Conservation (phyloP, 2,888 invertebrate species). For the Nomada lathburiana region DNA sequence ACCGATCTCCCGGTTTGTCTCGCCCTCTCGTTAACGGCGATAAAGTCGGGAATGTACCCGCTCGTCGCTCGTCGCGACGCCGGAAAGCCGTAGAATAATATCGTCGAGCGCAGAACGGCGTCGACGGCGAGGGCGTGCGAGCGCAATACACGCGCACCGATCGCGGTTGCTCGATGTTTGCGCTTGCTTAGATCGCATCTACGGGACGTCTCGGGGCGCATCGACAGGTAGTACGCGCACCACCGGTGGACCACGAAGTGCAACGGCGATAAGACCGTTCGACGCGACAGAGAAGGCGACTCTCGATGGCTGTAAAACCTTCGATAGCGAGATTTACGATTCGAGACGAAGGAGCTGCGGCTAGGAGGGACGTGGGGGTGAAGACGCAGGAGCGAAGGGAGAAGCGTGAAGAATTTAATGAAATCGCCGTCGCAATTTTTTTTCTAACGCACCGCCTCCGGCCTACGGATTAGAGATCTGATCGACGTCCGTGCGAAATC, state of each 20-base stretch:
- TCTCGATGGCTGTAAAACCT: conserved; percentile 76
- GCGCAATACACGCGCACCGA: neutral
- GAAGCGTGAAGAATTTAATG: conserved; percentile 74
- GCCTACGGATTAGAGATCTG: conserved; percentile 69
- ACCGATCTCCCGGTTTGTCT: neutral
- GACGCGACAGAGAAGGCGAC: conserved; percentile 73
- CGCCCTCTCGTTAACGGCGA: neutral
- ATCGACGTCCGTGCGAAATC: conserved; percentile 67
- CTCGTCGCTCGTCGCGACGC: neutral
- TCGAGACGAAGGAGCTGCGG: conserved; percentile 42
- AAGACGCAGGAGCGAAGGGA: conserved; percentile 24
- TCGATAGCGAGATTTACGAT: conserved; percentile 77
- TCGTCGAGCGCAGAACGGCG: neutral
- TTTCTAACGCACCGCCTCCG: conserved; percentile 66
- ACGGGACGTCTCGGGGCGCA: conserved; percentile 54
- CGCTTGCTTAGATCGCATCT: neutral
- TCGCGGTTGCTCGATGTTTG: conserved; percentile 2
- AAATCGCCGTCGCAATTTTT: conserved; percentile 71
- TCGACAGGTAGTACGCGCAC: conserved; percentile 35
- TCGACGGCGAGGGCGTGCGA: neutral
- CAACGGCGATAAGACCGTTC: conserved; percentile 66
- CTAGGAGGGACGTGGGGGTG: conserved; percentile 12
- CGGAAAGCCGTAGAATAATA: neutral
- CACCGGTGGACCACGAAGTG: conserved; percentile 21
- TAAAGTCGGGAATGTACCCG: neutral